Evolutionary conservation across 2,888 invertebrate species (phyloP), one percentile per base, ranked within the genome.

Genomic region (Polyommatus iphigenia): DNA sequence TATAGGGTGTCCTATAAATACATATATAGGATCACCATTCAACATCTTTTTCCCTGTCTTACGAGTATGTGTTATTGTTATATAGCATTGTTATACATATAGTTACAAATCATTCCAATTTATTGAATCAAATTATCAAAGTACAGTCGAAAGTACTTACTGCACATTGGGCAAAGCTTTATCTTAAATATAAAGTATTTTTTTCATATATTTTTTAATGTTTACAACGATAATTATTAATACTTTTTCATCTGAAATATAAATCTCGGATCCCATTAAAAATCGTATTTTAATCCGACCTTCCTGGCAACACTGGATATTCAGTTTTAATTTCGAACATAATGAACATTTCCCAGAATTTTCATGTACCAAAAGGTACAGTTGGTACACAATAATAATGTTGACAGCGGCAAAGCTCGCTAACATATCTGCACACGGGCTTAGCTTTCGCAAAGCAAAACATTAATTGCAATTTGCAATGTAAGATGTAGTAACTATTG

Each of bases 391-490:
- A 29, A 29, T 29, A 54, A 18, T 75, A 54, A 75, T 24, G 46
- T 50, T 41, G 50, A 54, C 75, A 54, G 24, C 24, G 29, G 1
- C 71, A 72, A 72, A n/a, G n/a, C 73, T 72, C 72, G n/a, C 36
- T 36, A 20, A 13, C 75, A 50, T 29, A 24, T 75, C 75, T 54
- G 75, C 29, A 75, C 24, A 75, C 15, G 54, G 20, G 24, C 41
- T 50, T 24, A 50, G 50, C 73, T 75, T 24, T 24, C 75, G 13
- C 75, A 75, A 75, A 75, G 75, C 54, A 50, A 24, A 36, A 50
- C 13, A 73, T 54, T 46, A 41, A 73, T 20, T 73, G 73, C 46
- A 73, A 73, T 50, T 20, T 73, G 73, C 46, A 73, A 73, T 50
- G 24, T 41, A 46, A 46, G 46, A 72, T 46, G 50, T 54, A 54